Conservation (phyloP, 2,797 vertebrate genomes). For the Myoxocephalus aenaeus region DNA sequence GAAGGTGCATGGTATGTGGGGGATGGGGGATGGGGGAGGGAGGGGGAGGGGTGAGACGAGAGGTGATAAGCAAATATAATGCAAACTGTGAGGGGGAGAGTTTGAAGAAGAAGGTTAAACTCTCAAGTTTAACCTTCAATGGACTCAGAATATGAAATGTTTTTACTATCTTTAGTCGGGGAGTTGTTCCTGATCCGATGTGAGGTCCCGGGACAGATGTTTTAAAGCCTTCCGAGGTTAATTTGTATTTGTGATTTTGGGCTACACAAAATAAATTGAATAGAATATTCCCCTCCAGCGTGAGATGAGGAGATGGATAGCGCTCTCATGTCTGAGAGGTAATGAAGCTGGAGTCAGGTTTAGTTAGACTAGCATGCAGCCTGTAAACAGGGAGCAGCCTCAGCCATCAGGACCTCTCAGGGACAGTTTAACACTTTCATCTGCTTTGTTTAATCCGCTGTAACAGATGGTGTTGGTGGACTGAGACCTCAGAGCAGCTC, state of each 20-base stretch:
- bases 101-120: neutral
- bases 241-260: too few relatives aligned
- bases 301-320: neutral
- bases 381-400: neutral
- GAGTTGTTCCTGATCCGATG: too few relatives aligned
- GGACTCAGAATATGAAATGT: too few relatives aligned
- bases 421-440: neutral
- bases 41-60: neutral
- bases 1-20: conserved; percentile 65
- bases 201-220: too few relatives aligned
- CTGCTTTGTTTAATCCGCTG: neutral
- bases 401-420: neutral
- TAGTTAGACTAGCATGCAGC: neutral
- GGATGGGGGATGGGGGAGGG: conserved; percentile 41
- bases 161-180: too few relatives aligned
- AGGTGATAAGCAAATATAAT: conserved; percentile 41
- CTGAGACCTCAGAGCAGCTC: too few relatives aligned
- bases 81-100: neutral
- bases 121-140: neutral
- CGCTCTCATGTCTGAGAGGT: neutral
- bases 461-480: neutral
- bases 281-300: neutral
- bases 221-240: too few relatives aligned
- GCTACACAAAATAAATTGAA: neutral
- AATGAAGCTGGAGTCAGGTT: neutral